phyloP scores from a whole-genome alignment of 2,113 vertebrate species.

The Maccullochella peelii region DNA sequence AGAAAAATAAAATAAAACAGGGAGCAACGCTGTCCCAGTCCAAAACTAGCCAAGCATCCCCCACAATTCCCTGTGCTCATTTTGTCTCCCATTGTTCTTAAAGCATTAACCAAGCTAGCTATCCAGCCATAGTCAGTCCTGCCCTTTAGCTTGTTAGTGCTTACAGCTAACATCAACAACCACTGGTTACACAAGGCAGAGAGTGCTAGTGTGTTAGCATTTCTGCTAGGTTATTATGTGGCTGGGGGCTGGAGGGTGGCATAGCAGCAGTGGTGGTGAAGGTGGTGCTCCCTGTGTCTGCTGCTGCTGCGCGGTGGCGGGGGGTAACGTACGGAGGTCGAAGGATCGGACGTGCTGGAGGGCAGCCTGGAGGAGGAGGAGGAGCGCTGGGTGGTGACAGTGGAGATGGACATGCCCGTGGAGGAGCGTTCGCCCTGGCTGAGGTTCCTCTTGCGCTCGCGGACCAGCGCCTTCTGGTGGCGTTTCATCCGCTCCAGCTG shows the following conservation, averaged over 20 bases:
- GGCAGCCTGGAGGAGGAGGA: slow-evolving; percentile 81
- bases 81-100: slow-evolving; percentile 48
- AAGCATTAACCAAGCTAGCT: slow-evolving; percentile 62
- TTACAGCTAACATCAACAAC: slow-evolving; percentile 46
- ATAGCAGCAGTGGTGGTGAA: slow-evolving; percentile 66
- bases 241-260: slow-evolving; percentile 55
- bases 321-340: slow-evolving; percentile 94
- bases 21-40: slow-evolving; percentile 39
- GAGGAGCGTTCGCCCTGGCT: slow-evolving; percentile 90
- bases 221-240: slow-evolving; percentile 57
- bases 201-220: slow-evolving; percentile 74
- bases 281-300: slow-evolving; percentile 76
- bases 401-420: slow-evolving; percentile 63
- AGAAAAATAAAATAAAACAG: slow-evolving; percentile 45
- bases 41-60: slow-evolving; percentile 21
- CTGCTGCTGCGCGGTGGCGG: slow-evolving; percentile 65
- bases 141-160: slow-evolving; percentile 63
- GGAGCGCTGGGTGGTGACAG: slow-evolving; percentile 54
- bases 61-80: slow-evolving; percentile 19
- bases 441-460: slow-evolving; percentile 93
- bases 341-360: slow-evolving; percentile 84
- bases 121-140: slow-evolving; percentile 40
- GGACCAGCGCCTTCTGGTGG: slow-evolving; percentile 93
- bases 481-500: slow-evolving; percentile 97
- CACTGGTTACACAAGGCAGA: slow-evolving; percentile 45